These are phyloP conservation scores for Menidia menidia DNA, from an alignment of 2,797 vertebrate genomes.

Conservation along the genomic window DNA sequence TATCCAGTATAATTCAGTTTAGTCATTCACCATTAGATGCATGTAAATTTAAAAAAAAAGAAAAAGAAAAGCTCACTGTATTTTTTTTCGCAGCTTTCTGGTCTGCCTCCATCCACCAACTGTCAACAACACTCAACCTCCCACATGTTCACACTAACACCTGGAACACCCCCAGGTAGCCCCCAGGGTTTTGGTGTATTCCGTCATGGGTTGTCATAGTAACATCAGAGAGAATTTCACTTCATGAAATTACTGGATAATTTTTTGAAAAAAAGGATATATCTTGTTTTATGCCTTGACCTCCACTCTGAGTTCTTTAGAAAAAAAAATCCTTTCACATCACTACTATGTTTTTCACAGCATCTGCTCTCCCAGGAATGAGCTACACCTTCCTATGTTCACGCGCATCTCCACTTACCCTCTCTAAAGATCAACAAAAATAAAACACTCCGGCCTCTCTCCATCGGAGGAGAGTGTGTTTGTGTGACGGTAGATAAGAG, in stretches of 20 bases:
- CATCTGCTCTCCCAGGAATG: constrained; percentile 15
- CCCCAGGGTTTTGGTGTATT: constrained; percentile 76
- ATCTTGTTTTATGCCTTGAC: constrained; percentile 34
- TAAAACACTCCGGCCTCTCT: constrained; percentile 54
- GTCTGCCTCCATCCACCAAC: constrained; percentile 30
- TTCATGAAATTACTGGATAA: constrained; percentile 78
- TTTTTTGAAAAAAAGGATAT: constrained; percentile 60
- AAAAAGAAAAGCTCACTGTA: not conserved
- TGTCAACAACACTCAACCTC: constrained; percentile 41
- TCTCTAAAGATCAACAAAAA: constrained; percentile 56
- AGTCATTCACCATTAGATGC: not conserved
- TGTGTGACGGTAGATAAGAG: constrained; percentile 51
- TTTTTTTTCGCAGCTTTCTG: constrained; percentile 33
- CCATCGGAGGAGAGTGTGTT: constrained; percentile 42
- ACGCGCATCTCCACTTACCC: constrained; percentile 41
- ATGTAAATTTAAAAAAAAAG: constrained; percentile 4
- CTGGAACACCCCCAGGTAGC: constrained; percentile 67
- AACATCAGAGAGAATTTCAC: constrained; percentile 82
- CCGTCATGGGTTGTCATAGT: constrained; percentile 86
- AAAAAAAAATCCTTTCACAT: constrained; percentile 3
- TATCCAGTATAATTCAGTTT: not conserved
- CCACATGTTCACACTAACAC: constrained; percentile 46
- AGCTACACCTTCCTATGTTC: constrained; percentile 36
- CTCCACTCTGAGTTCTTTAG: not conserved
- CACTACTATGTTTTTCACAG: not conserved